Conservation (phyloP, 2,113 vertebrate species). For the Xiphorhynchus elegans region DNA sequence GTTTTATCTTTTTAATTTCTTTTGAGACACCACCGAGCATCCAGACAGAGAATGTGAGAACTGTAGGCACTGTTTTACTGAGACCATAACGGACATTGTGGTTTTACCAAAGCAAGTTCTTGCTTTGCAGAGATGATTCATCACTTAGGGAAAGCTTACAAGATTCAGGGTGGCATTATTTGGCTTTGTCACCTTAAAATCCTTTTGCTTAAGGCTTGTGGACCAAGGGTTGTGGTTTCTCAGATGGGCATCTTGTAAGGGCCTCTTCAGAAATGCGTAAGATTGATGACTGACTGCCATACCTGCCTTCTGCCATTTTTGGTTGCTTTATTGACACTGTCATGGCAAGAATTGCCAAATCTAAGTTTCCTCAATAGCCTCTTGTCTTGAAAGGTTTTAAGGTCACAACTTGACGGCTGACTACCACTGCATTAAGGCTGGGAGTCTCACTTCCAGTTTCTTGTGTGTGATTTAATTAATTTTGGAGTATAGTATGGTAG, state of each 20-base stretch:
- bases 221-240: background rate
- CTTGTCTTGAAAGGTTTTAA: background rate
- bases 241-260: background rate
- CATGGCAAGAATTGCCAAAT: background rate
- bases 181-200: background rate
- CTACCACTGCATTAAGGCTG: background rate
- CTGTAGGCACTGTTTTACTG: background rate
- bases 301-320: background rate
- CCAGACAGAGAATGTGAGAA: background rate
- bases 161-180: background rate
- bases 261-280: rapidly evolving
- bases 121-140: background rate
- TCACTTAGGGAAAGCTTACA: background rate
- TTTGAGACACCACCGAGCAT: background rate
- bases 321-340: background rate
- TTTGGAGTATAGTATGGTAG: background rate
- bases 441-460: background rate
- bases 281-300: background rate
- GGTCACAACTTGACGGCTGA: rapidly evolving
- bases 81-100: background rate
- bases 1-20: background rate
- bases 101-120: background rate
- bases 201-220: background rate
- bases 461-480: background rate
- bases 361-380: background rate